Conservation (phyloP, 1,140 invertebrate genomes). For the Calycopis cecrops region DNA sequence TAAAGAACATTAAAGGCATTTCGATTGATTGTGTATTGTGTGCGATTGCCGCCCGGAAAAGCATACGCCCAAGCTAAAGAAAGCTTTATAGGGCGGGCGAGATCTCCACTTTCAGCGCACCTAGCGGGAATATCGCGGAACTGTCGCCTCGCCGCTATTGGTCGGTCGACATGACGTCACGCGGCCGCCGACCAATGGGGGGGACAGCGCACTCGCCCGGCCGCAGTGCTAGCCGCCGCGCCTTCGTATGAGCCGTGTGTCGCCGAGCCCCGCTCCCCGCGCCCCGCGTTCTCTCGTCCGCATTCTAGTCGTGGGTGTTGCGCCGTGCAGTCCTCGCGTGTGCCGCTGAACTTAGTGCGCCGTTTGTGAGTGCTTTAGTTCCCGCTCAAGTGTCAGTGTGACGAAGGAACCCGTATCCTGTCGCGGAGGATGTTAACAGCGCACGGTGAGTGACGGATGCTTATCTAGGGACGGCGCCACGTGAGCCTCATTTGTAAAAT, state of each 20-base stretch:
- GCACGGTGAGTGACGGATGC: conserved; percentile 64
- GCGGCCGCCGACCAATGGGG: conserved; percentile 51
- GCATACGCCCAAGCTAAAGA: conserved; percentile 69
- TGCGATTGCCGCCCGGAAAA: conserved; percentile 51
- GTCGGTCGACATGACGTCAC: conserved; percentile 58
- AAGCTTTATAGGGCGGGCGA: conserved; percentile 70
- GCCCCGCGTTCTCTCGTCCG: conserved; percentile 57
- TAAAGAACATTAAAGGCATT: conserved; percentile 14
- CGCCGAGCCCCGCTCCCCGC: conserved; percentile 52
- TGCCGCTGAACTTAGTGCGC: conserved; percentile 69
- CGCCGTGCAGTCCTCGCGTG: conserved; percentile 70
- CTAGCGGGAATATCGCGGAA: conserved; percentile 42
- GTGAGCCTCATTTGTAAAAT: conserved; percentile 71
- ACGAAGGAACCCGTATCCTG: conserved; percentile 52
- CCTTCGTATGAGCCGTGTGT: conserved; percentile 66
- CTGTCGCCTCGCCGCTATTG: conserved; percentile 44
- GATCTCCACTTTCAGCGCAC: conserved; percentile 49
- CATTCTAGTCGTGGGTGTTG: conserved; percentile 73
- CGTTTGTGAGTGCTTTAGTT: conserved; percentile 70
- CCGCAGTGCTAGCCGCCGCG: conserved; percentile 66
- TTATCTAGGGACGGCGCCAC: conserved; percentile 61
- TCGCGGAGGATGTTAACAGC: conserved; percentile 72
- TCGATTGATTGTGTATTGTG: conserved; percentile 23
- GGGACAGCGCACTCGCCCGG: conserved; percentile 50
- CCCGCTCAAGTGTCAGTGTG: conserved; percentile 69